A percentile compares a stretch with the other conserved stretches of the same genome.
Conservation (phyloP, 1,140 invertebrate genomes). For the Nasonia vitripennis region DNA sequence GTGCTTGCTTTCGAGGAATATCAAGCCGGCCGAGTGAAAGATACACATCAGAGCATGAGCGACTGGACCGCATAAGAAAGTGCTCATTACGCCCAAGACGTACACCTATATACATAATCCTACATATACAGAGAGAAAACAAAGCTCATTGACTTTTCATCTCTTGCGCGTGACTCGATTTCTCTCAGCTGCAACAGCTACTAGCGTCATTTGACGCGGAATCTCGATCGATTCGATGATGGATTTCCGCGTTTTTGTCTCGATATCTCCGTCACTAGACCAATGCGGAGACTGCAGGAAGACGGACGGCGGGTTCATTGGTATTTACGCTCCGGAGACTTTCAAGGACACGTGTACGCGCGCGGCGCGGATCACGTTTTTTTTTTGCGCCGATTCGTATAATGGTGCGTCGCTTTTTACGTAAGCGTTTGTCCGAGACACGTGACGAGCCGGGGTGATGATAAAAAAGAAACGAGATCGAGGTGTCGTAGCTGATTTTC, state of each 20-base stretch:
- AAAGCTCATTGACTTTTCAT: slow-evolving; percentile 56
- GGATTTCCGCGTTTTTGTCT: slow-evolving; percentile 11
- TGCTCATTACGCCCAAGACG: background rate
- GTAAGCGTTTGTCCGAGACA: background rate
- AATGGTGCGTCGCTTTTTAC: background rate
- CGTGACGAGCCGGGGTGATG: background rate
- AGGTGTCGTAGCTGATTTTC: background rate
- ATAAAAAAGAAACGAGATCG: background rate
- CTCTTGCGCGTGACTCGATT: slow-evolving; percentile 16
- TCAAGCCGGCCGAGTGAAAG: background rate
- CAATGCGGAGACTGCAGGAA: background rate
- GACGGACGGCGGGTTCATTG: background rate
- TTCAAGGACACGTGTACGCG: background rate
- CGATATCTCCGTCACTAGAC: background rate
- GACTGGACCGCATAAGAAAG: background rate
- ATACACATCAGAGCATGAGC: background rate
- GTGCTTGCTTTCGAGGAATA: background rate
- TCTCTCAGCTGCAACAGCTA: background rate
- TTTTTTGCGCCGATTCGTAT: background rate
- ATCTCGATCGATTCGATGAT: background rate
- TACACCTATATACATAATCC: background rate
- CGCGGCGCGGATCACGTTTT: background rate
- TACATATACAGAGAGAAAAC: background rate
- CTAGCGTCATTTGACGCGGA: slow-evolving; percentile 6
- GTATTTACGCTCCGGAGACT: background rate